Conservation (phyloP, 2,797 vertebrate species). For the Tarsius wallacei region DNA sequence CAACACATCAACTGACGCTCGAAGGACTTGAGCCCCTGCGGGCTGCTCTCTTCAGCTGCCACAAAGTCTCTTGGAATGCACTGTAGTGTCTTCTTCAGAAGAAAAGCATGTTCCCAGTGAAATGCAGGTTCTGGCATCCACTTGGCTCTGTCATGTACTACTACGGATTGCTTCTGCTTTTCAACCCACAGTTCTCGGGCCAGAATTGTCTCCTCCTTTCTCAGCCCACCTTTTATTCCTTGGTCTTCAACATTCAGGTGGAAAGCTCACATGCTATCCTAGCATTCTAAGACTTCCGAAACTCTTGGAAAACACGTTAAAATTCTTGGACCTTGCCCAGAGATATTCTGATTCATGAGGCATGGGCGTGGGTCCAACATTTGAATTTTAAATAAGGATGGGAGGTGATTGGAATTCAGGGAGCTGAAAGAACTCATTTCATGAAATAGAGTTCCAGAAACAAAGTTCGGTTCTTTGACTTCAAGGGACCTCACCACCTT, state of each 20-base stretch:
- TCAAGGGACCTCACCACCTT: not conserved
- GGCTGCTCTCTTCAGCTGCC: fast-evolving
- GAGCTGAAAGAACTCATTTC: not conserved
- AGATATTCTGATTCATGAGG: not conserved
- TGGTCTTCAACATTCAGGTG: not conserved
- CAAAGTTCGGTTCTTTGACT: not conserved
- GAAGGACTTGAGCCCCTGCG: not conserved
- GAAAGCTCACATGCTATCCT: not conserved
- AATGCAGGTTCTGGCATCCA: not conserved
- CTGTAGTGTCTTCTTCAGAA: not conserved
- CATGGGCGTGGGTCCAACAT: not conserved
- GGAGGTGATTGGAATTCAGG: not conserved
- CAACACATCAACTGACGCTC: too few species aligned
- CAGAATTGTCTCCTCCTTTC: not conserved
- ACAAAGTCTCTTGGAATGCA: not conserved
- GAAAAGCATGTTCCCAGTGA: not conserved
- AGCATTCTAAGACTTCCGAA: not conserved
- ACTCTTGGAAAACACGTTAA: not conserved
- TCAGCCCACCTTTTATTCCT: not conserved
- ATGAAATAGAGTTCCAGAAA: not conserved
- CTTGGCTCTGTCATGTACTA: not conserved
- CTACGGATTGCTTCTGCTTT: not conserved
- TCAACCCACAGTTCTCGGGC: not conserved
- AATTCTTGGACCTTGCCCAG: not conserved
- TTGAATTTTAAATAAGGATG: not conserved